Evolutionary conservation across 2,797 vertebrate genomes (phyloP).

Genomic region (Sebastes reedi): DNA sequence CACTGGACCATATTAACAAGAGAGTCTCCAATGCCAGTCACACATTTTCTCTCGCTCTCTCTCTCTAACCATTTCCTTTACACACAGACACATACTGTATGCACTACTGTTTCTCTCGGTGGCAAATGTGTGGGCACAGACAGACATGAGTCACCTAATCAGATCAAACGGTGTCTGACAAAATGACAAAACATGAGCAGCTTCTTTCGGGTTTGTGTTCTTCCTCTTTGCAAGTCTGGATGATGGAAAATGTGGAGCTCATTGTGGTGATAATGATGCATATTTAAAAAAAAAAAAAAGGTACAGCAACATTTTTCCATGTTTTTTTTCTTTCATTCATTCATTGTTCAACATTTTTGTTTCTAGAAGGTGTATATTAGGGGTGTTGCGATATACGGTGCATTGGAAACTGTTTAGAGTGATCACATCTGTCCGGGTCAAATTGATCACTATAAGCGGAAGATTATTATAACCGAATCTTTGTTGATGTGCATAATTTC

Average conservation of each 20-base stretch:
- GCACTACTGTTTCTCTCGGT: not conserved
- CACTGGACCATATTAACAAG: slow-evolving; percentile 9
- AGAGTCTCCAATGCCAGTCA: not conserved
- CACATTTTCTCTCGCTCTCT: not conserved
- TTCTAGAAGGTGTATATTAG: not conserved
- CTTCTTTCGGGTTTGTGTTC: slow-evolving; percentile 6
- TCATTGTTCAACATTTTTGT: not conserved
- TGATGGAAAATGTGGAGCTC: not conserved
- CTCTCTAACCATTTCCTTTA: not conserved
- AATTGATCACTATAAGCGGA: too few species aligned
- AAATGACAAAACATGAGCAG: slow-evolving; percentile 9
- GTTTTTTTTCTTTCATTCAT: too few species aligned
- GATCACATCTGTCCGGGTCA: too few species aligned
- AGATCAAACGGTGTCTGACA: slow-evolving; percentile 23
- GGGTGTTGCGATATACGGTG: not conserved
- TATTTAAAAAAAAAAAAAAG: not conserved
- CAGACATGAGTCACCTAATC: slow-evolving; percentile 37
- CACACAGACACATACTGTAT: not conserved
- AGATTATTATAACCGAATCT: too few species aligned
- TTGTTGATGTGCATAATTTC: too few species aligned
- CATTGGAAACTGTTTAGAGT: too few species aligned
- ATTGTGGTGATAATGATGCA: not conserved
- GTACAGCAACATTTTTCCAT: not conserved
- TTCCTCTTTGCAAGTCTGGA: not conserved
- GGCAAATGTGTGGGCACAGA: slow-evolving; percentile 22